A percentile compares a stretch with the other conserved stretches of the same genome.
Conservation (phyloP, 92 coral and sea anemone genomes). For the Virgularia gustaviana region DNA sequence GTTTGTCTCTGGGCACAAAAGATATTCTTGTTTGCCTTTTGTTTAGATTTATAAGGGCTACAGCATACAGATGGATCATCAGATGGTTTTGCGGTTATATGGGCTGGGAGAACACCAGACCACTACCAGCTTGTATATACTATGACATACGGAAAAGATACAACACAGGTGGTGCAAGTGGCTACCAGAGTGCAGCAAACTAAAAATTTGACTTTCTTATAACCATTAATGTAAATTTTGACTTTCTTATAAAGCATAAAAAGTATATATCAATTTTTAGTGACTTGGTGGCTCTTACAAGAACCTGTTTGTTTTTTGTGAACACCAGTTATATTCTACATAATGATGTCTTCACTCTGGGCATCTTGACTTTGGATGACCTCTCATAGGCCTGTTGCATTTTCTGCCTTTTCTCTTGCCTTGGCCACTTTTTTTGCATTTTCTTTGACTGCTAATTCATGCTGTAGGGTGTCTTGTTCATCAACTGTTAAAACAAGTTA, state of each 20-base stretch:
- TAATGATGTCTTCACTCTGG: neutral
- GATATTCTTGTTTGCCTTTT: neutral
- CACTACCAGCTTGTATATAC: neutral
- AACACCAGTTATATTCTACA: neutral
- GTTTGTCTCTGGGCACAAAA: neutral
- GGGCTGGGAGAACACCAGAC: slow-evolving; percentile 18
- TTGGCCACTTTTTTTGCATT: neutral
- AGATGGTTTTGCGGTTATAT: slow-evolving; percentile 6
- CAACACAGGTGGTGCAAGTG: neutral
- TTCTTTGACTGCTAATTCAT: neutral
- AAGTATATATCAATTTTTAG: neutral
- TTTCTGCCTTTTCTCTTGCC: neutral
- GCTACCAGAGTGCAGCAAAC: neutral
- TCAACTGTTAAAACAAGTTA: neutral
- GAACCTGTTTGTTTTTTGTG: neutral
- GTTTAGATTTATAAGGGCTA: slow-evolving; percentile 10
- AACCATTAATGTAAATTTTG: no score
- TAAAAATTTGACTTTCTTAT: neutral
- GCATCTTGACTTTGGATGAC: slow-evolving; percentile 1
- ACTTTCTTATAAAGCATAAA: neutral
- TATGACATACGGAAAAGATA: neutral
- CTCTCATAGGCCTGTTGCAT: neutral
- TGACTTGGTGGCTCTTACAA: neutral
- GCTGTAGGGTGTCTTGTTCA: neutral
- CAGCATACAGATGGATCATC: slow-evolving; percentile 14